Evolutionary conservation across 2,888 invertebrate genomes (phyloP).

Genomic region (Acanthoscelides obtectus): DNA sequence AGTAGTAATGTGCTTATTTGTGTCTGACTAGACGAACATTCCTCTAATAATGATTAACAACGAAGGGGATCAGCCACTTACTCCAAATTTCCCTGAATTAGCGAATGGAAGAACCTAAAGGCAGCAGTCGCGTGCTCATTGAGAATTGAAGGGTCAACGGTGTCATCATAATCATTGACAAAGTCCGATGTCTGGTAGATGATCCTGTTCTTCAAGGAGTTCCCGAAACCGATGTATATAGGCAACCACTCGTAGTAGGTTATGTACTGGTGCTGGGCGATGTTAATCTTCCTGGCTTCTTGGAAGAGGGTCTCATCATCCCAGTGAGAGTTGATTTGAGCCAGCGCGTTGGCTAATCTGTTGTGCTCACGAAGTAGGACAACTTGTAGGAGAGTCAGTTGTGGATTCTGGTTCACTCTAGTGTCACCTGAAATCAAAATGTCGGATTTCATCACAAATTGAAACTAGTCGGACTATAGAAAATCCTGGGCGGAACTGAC

Average conservation of each 20-base stretch:
- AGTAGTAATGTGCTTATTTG: no score
- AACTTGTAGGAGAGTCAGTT: conserved; percentile 64
- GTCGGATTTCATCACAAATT: neutral
- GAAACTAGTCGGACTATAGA: no score
- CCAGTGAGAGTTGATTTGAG: conserved; percentile 69
- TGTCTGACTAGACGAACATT: no score
- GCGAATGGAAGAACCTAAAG: conserved; percentile 68
- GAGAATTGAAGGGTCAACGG: conserved; percentile 60
- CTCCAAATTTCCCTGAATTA: conserved; percentile 66
- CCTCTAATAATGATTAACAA: no score
- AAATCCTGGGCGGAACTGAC: no score
- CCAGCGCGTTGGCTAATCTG: conserved; percentile 59
- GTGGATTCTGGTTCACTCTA: conserved; percentile 68
- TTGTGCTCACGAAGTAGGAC: conserved; percentile 70
- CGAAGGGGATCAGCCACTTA: conserved; percentile 48
- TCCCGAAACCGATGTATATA: conserved; percentile 63
- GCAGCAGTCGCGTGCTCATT: conserved; percentile 71
- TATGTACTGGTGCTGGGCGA: conserved; percentile 68
- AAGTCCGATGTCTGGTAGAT: conserved; percentile 57
- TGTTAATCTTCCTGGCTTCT: conserved; percentile 65
- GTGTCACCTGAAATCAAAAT: conserved; percentile 54
- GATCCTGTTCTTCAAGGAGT: conserved; percentile 59
- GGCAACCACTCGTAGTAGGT: conserved; percentile 76
- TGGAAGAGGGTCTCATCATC: conserved; percentile 68
- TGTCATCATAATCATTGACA: conserved; percentile 63